Conservation (phyloP, 2,888 invertebrate species). For the Carabus problematicus region DNA sequence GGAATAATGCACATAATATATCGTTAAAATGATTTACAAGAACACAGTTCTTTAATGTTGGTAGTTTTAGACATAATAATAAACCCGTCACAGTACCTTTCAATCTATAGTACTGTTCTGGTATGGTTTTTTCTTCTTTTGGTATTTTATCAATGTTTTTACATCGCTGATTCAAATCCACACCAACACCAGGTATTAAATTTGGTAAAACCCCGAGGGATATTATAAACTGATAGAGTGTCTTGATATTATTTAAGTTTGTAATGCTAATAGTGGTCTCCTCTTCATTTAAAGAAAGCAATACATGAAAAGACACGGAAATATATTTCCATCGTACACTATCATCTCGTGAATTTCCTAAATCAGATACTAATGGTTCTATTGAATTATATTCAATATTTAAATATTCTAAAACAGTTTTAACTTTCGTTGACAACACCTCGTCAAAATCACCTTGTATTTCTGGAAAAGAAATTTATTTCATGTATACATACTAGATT, state of each 20-base stretch:
- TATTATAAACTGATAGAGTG: slow-evolving; percentile 68
- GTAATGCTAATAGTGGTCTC: slow-evolving; percentile 68
- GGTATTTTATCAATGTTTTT: slow-evolving; percentile 55
- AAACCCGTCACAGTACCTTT: slow-evolving; percentile 62
- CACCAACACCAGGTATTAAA: slow-evolving; percentile 71
- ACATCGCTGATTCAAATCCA: slow-evolving; percentile 61
- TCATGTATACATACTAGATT: slow-evolving; percentile 4
- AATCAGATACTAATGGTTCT: slow-evolving; percentile 18
- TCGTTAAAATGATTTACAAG: slow-evolving; percentile 66
- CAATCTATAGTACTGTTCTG: slow-evolving; percentile 63
- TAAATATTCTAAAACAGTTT: slow-evolving; percentile 44
- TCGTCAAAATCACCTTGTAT: slow-evolving; percentile 49
- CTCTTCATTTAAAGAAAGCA: slow-evolving; percentile 57
- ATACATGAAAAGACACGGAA: slow-evolving; percentile 58
- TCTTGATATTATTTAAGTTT: slow-evolving; percentile 69
- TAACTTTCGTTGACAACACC: slow-evolving; percentile 50
- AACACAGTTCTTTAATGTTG: slow-evolving; percentile 65
- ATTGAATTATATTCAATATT: slow-evolving; percentile 43
- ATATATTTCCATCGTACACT: slow-evolving; percentile 60
- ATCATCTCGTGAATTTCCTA: slow-evolving; percentile 39
- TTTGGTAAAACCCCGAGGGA: slow-evolving; percentile 72
- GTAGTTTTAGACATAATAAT: slow-evolving; percentile 60
- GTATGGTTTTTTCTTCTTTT: slow-evolving; percentile 55
- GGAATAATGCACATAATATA: slow-evolving; percentile 72
- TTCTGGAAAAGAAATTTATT: slow-evolving; percentile 48